Base-by-base conservation (phyloP, 1,140 invertebrate genomes). In the Nomia melanderi region DNA sequence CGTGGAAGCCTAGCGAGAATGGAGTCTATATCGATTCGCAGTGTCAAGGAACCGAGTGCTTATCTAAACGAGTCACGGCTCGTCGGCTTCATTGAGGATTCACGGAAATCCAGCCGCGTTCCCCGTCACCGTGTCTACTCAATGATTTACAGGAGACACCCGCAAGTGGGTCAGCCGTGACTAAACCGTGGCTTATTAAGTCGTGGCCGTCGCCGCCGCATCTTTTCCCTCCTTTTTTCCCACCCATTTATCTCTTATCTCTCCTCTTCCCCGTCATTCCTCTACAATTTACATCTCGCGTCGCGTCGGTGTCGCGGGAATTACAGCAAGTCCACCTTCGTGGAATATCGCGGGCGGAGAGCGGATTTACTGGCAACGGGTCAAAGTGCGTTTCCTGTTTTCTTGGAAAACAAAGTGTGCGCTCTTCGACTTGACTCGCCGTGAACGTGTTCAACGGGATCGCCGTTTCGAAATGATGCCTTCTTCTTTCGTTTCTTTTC, bases 131-230 rank as follows among this genome's bases (percentile, higher is more conserved):
- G 63, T 63, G 76, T 36, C 70, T 33, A 17, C 36, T 60, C 77
- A n/a, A 70, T 83, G 81, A 84, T 84, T 83, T 84, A 83, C 73
- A 25, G 81, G 57, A 72, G 77, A 77, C 66, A 53, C 36, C 36
- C 25, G 73, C 53, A 80, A 83, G 77, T 83, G 27, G 81, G 82
- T 77, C 82, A 80, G 74, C 73, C 82, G 73, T 83, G 81, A 84
- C 78, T 80, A 79, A 82, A 69, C 7, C 67, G 63, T 64, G 23
- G 59, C 63, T 77, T 50, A 79, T 72, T 66, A 80, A 75, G 23
- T 54, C 65, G 23, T 54, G 74, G 23, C 11, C 50, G 44, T 12
- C 27, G 33, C 14, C 5, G 20, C 12, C n/a, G n/a, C n/a, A n/a
- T 44, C 41, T 50, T 5, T 50, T n/a, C 20, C n/a, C 14, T 20